Evolutionary conservation across 2,113 vertebrate species (phyloP), one percentile per base, ranked within the genome.

Genomic region (Tricholaema leucomelas): DNA sequence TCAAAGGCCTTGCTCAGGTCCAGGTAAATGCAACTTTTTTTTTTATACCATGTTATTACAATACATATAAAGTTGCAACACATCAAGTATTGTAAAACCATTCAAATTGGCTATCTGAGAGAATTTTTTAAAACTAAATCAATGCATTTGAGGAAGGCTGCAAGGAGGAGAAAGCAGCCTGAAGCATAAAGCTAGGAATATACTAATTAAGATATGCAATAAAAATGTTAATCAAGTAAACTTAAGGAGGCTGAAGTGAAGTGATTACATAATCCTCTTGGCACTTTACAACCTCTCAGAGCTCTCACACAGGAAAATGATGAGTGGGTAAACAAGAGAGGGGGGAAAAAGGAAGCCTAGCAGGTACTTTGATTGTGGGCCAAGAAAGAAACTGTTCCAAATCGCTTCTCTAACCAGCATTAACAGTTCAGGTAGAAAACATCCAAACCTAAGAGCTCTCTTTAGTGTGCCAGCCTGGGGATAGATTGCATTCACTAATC

Each of bases 151-250:
- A 82, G 0, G 0, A 76, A 79, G 31, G 6, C 31, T 87, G 67
- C 79, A 64, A 66, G 31, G 50, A 61, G 33, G 11, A 55, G 6
- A 76, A 87, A 80, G 64, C 31, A 91, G 63, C 59, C 92, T 82
- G 66, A 81, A 90, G 81, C 77, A 61, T 67, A 88, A 88, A 93
- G 81, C 89, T 87, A 79, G 50, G 46, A 87, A 76, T 80, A 44
- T 76, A 92, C 85, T 92, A 93, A 94, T 95, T 96, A 94, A 96
- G 85, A 94, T 87, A 93, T 66, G 55, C 66, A 82, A 87, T 92
- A 93, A 96, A 94, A 89, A 93, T 94, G 91, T 93, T 96, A 95
- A 96, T 94, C 75, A 91, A 73, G 55, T 85, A 89, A 94, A 93
- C 31, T 94, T 73, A 63, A 33, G 64, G 50, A 89, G 85, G 67